Conservation (phyloP, 2,797 vertebrate species). For the Cuculus canorus region DNA sequence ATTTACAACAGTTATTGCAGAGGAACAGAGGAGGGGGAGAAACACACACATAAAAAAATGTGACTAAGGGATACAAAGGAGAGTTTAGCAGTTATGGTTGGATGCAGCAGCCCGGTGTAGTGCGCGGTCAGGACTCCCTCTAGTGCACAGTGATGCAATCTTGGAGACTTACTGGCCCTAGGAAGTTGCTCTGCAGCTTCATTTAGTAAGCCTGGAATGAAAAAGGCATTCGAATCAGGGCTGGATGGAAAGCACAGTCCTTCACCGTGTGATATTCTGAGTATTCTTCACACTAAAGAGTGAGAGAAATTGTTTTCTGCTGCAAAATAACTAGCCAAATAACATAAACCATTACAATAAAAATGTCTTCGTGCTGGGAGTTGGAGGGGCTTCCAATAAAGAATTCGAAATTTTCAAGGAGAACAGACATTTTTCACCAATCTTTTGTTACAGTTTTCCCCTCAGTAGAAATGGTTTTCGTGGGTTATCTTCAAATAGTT, state of each 20-base stretch:
- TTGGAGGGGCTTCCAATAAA: neutral
- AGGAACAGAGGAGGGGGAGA: neutral
- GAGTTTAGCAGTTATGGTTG: neutral
- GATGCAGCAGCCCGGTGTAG: neutral
- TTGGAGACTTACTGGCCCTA: too few species aligned
- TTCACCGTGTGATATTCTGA: fast-evolving
- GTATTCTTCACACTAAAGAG: neutral
- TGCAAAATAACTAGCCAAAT: neutral
- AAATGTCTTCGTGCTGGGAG: neutral
- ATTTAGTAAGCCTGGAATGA: fast-evolving
- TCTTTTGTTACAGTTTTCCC: neutral
- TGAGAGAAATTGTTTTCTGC: neutral
- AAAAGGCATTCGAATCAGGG: neutral
- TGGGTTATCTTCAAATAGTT: neutral
- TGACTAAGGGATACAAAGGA: neutral
- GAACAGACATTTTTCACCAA: neutral
- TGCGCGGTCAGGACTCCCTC: neutral
- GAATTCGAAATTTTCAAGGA: neutral
- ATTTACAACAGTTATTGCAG: slow-evolving; percentile 56
- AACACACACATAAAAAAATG: neutral
- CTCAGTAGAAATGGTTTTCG: neutral
- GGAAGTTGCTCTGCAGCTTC: neutral
- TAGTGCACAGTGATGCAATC: neutral
- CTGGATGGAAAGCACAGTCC: neutral
- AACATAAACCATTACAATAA: neutral